Base-by-base conservation (phyloP, 1,140 invertebrate genomes). In the Melitaea cinxia region DNA sequence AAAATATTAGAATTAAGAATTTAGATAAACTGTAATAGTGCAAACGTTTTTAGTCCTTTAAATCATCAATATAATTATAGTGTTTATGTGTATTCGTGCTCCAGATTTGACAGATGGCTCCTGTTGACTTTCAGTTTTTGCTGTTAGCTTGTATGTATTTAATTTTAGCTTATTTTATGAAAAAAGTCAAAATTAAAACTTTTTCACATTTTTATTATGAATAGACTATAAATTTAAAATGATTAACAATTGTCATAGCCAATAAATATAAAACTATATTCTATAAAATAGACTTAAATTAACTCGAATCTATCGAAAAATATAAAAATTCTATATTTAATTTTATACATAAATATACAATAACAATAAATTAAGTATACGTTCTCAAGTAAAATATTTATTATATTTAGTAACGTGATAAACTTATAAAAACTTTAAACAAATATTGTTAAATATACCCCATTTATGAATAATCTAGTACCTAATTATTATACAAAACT, bases 181-280 rank as follows among this genome's bases (percentile, higher is more conserved):
- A 14, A n/a, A 47, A 21, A 47, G 15, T 1, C 4, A 23, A 24
- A 23, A 5, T 9, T 12, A 23, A 17, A 6, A 42, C 15, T 2
- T 47, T 47, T 47, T 47, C 2, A 47, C 17, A 24, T 10, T 23
- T 47, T 47, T 47, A 47, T 47, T 47, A 47, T 12, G 21, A 47
- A 47, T 47, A 6, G 37, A 23, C 3, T 47, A 47, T 21, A 47
- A 47, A 47, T 47, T 47, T 21, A 7, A 23, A 47, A 24, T 23
- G 17, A 47, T 21, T 47, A 47, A 47, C 42, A 47, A 23, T 42
- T 19, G 4, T 19, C 39, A 42, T 42, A 42, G 6, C 39, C 39
- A 19, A 42, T 17, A 42, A 42, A 37, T 14, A 37, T 19, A 42
- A 33, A 33, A 33, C 6, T 9, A 33, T 1, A 33, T 9, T 33